Percentiles rank a stretch among this genome's conserved stretches.
Conservation (phyloP, 2,888 invertebrate genomes). For the Eristalis tenax region DNA sequence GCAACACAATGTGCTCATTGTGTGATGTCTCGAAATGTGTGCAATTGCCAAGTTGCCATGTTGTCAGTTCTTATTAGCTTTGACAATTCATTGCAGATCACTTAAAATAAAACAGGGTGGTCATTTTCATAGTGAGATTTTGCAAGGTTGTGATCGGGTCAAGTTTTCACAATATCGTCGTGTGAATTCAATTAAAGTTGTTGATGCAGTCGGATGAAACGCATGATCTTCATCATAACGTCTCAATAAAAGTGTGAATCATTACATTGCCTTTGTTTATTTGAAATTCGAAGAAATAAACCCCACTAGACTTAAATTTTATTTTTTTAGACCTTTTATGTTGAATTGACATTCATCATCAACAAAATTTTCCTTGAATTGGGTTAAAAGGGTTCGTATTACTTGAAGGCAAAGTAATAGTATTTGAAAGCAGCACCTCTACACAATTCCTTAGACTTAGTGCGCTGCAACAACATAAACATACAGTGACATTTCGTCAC, state of each 20-base stretch:
- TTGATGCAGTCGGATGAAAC: no score
- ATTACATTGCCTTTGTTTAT: no score
- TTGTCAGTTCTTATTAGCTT: background rate
- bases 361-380: background rate
- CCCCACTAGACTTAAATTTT: background rate
- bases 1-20: slow-evolving; percentile 5
- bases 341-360: background rate
- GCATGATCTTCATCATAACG: no score
- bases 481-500: background rate
- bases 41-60: background rate
- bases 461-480: background rate
- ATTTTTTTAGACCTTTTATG: background rate
- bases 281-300: background rate
- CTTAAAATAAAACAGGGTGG: no score
- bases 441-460: background rate
- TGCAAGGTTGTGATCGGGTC: no score
- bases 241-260: no score
- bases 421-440: background rate
- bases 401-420: background rate
- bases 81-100: background rate
- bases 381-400: background rate
- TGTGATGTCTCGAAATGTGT: background rate
- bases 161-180: no score
- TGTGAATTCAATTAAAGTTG: no score
- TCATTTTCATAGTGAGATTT: no score